Base-by-base conservation (phyloP, 2,113 vertebrate species). In the Numenius arquata region DNA sequence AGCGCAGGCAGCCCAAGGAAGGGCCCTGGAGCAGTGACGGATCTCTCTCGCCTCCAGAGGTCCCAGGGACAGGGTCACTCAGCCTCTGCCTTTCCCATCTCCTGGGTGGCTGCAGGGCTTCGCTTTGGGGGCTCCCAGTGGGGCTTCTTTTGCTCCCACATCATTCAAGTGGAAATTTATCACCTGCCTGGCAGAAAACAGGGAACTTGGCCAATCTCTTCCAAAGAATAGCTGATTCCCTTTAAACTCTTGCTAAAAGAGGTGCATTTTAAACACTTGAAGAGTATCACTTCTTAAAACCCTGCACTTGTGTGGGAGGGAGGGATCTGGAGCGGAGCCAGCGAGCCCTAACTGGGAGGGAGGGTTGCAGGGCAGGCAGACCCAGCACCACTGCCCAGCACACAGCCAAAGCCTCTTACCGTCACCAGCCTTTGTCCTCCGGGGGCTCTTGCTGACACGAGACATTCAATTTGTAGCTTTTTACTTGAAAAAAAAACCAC, bases 11-110 rank as follows among this genome's bases (percentile, higher is more conserved):
- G 76, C 23, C 66, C 30, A 18, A 41, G 68, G n/a, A 53, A 56
- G 53, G 61, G n/a, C 30, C 4, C 2, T 0, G 0, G 29, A 80
- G 63, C 50, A n/a, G 36, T 41, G 52, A 11, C 7, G 30, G 74
- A 13, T 53, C 32, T 40, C 36, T 23, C 17, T 75, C 26, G 11
- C 63, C 55, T 63, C 47, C 5, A 1, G 40, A 55, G n/a, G n/a
- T 65, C 19, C 23, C 6, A 2, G 38, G 22, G n/a, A n/a, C 68
- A 50, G 15, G 27, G 15, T 66, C 17, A 19, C 27, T 63, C 47
- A 79, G 25, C 34, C 38, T 40, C 29, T 55, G 50, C 32, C 65
- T 77, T 45, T 74, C 45, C 20, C n/a, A 27, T 11, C 34, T 32
- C 36, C 15, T 47, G 29, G 7, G 12, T 38, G 11, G 11, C 30